Evolutionary conservation across 2,797 vertebrate genomes (phyloP), one percentile per base, ranked within the genome.

Genomic region (Poeciliopsis paucimaculata): DNA sequence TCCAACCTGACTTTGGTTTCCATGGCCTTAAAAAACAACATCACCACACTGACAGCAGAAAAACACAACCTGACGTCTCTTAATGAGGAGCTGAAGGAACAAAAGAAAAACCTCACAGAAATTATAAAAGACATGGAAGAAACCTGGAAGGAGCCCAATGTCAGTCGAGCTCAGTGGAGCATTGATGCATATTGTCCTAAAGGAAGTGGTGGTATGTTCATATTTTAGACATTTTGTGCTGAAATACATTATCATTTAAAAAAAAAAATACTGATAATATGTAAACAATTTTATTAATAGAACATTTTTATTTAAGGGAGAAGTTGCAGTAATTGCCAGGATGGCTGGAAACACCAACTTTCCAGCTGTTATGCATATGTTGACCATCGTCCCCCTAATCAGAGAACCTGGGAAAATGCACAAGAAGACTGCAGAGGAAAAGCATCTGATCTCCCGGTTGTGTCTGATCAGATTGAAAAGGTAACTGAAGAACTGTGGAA

Each of bases 141-240:
- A 36, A 1, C 79, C 9, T 12, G 0, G 47, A 46, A 78, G 2
- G 41, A 82, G 18, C 15, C 62, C 10, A 93, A 88, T 18, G 0
- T 55, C 51, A 80, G 4, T 31, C 68, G 0, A 83, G 55, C 76
- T 77, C 86, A 91, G 57, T 47, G 68, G 88, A 83, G 11, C 76
- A 60, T 89, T 31, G 9, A 86, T 9, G 0, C n/a, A 5, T 94
- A 92, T 82, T 94, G 93, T 73, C 73, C 16, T 49, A 49, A 18
- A 18, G 6, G 0, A 5, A 49, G 18, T 18, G 1, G 0, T 0
- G 0, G 84, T 84, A 82, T 23, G 77, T 81, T 49, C 31, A 72
- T 1, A 4, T 12, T 18, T 2, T 1, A 45, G 45, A 26, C 28
- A 46, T 13, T 46, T 46, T 16, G 4, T 46, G 46, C 4, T 46